Evolutionary conservation across 1,140 invertebrate genomes (phyloP).

Genomic region (Heliothis virescens): DNA sequence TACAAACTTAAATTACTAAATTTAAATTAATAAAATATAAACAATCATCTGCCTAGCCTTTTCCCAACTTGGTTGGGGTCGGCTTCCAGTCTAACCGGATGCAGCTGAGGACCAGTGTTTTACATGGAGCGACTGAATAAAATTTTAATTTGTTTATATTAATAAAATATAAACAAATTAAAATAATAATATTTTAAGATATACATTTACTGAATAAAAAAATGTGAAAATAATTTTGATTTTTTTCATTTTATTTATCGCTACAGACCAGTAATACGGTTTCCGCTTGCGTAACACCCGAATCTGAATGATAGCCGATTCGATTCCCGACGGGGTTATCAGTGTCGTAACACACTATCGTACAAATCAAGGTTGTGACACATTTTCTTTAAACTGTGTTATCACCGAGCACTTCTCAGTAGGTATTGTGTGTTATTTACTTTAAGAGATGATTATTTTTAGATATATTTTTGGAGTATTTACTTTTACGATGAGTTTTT

Average conservation of each 20-base stretch:
- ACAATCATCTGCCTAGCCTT: too few relatives aligned
- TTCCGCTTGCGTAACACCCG: constrained; percentile 75
- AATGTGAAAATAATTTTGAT: not conserved
- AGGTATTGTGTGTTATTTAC: constrained; percentile 14
- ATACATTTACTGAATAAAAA: not conserved
- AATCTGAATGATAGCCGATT: constrained; percentile 76
- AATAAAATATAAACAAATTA: too few relatives aligned
- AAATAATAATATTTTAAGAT: too few relatives aligned
- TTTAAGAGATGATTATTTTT: constrained; percentile 20
- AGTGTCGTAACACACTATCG: constrained; percentile 70
- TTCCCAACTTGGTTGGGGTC: too few relatives aligned
- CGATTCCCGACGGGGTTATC: constrained; percentile 79
- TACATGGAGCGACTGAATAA: too few relatives aligned
- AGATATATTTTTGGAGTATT: constrained; percentile 9
- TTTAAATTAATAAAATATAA: too few relatives aligned
- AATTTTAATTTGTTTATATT: too few relatives aligned
- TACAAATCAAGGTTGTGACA: constrained; percentile 79
- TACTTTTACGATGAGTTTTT: not conserved
- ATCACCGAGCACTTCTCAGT: constrained; percentile 70
- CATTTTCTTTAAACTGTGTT: constrained; percentile 78
- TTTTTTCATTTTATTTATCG: not conserved
- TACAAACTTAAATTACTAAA: too few relatives aligned
- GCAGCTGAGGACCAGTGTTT: too few relatives aligned
- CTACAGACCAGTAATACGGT: constrained; percentile 48
- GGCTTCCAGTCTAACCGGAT: too few relatives aligned